These are phyloP conservation scores for Drosophila aldrichi DNA, from an alignment of 2,888 invertebrate species.

Conservation along the genomic window DNA sequence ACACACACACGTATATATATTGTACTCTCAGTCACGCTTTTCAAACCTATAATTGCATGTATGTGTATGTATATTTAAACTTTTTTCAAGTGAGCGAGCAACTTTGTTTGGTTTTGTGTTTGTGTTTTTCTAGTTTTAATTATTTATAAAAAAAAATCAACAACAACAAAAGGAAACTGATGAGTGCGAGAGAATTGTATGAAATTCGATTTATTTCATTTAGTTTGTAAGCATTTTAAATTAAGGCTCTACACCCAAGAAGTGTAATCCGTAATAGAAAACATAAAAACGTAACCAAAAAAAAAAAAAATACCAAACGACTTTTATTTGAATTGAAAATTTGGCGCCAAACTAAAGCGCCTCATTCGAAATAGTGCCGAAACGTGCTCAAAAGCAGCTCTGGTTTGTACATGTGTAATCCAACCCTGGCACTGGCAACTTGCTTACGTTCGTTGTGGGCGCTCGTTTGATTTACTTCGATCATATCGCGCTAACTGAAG, in stretches of 20 bases:
- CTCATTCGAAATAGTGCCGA: slow-evolving; percentile 1
- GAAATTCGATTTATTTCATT: slow-evolving; percentile 59
- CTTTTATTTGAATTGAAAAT: slow-evolving; percentile 29
- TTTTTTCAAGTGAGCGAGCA: slow-evolving; percentile 51
- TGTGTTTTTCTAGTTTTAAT: slow-evolving; percentile 79
- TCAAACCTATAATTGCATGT: slow-evolving; percentile 38
- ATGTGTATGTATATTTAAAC: slow-evolving; percentile 51
- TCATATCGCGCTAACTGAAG: too few relatives aligned
- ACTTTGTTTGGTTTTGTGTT: slow-evolving; percentile 67
- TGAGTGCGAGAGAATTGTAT: slow-evolving; percentile 54
- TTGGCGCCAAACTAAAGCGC: slow-evolving; percentile 16
- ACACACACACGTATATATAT: slow-evolving; percentile 25
- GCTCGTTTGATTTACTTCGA: slow-evolving; percentile 28
- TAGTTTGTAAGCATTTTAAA: slow-evolving; percentile 65
- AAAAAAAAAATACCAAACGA: slow-evolving; percentile 17
- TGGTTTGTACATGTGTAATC: background rate
- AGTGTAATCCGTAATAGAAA: slow-evolving; percentile 59
- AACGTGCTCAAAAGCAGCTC: slow-evolving; percentile 12
- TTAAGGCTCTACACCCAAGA: slow-evolving; percentile 57
- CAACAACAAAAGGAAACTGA: slow-evolving; percentile 22
- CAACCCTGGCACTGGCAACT: slow-evolving; percentile 14
- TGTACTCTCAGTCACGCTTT: slow-evolving; percentile 41
- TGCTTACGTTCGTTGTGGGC: slow-evolving; percentile 2
- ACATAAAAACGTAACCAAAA: slow-evolving; percentile 54
- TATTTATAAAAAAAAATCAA: slow-evolving; percentile 63